These are phyloP conservation scores for Notarius lentiginosus DNA, from an alignment of 2,113 vertebrate species.

Conservation along the genomic window DNA sequence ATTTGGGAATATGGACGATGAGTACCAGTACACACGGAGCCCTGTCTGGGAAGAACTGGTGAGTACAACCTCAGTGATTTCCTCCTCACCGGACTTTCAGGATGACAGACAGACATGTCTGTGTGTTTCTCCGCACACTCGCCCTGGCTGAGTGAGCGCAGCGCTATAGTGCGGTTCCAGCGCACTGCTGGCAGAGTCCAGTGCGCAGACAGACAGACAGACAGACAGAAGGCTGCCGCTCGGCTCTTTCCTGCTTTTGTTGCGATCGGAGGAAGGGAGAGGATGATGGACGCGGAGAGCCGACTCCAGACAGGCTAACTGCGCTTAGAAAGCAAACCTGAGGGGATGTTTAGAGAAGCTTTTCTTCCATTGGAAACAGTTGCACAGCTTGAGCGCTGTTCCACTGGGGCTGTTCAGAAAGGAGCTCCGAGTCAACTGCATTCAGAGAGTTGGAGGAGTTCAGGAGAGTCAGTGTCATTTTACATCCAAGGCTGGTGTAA, in stretches of 20 bases:
- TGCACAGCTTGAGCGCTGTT: neutral
- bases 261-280: conserved; percentile 3
- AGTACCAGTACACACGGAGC: conserved; percentile 78
- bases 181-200: no score
- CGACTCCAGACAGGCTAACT: neutral
- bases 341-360: neutral
- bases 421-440: neutral
- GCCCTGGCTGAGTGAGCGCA: no score
- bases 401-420: neutral
- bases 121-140: neutral
- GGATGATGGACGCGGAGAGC: neutral
- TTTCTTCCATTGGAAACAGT: neutral
- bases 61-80: conserved; percentile 51
- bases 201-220: no score
- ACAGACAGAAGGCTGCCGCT: neutral
- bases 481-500: neutral
- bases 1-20: conserved; percentile 80
- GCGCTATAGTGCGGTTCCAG: no score
- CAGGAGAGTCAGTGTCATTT: neutral
- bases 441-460: neutral
- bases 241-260: conserved; percentile 15
- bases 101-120: neutral
- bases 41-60: conserved; percentile 84
- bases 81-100: neutral
- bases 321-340: neutral